A percentile compares a stretch with the other conserved stretches of the same genome.
These are phyloP conservation scores for Microctenopoma steveboyesi DNA, from an alignment of 2,797 vertebrate genomes.

Conservation along the genomic window DNA sequence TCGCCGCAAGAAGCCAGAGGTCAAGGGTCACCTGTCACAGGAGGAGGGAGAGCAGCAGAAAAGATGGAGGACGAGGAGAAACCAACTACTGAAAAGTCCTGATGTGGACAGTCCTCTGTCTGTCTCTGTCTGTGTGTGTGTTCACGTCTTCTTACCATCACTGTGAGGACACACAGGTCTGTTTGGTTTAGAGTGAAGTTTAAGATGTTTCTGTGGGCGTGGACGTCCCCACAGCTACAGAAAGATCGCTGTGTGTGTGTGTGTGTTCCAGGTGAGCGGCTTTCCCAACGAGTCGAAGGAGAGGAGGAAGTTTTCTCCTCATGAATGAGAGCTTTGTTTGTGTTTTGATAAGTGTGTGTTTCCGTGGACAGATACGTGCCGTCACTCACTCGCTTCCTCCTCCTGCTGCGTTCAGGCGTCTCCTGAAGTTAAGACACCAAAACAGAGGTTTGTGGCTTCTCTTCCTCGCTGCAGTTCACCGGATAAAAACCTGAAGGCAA, in stretches of 20 bases:
- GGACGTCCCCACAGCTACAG: too few species aligned
- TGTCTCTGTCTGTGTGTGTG: constrained; percentile 11
- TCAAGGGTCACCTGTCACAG: constrained; percentile 39
- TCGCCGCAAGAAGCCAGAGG: constrained; percentile 26
- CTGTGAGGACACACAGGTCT: constrained; percentile 4
- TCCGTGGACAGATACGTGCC: not conserved
- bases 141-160: not conserved
- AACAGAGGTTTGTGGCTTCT: too few species aligned
- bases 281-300: constrained; percentile 40
- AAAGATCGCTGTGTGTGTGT: constrained; percentile 9
- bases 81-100: too few species aligned
- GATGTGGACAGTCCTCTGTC: constrained; percentile 11
- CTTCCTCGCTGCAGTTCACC: too few species aligned
- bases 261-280: constrained; percentile 51
- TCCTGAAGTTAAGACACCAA: not conserved
- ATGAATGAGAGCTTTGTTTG: constrained; percentile 63
- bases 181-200: not conserved
- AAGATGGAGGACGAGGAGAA: not conserved
- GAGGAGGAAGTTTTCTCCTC: constrained; percentile 43
- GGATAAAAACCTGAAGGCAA: too few species aligned
- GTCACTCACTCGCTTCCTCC: not conserved
- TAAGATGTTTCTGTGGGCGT: too few species aligned
- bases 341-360: constrained; percentile 14
- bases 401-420: constrained; percentile 10
- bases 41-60: not conserved